Percentiles rank a stretch among this genome's conserved stretches.
These are phyloP conservation scores for Cosmopolites sordidus DNA, from an alignment of 2,888 invertebrate genomes.

Conservation along the genomic window DNA sequence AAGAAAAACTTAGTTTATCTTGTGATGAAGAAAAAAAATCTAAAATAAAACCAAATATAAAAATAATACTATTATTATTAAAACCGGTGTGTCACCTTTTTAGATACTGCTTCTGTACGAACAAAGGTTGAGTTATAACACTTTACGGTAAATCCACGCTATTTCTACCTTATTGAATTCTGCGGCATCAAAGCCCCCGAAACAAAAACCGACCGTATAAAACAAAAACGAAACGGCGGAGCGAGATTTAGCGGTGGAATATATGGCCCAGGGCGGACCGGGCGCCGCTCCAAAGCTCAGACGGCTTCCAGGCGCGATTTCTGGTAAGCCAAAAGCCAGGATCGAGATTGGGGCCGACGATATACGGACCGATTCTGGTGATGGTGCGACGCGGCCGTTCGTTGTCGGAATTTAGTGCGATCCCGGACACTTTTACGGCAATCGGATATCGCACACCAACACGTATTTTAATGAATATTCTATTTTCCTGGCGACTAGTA, in stretches of 20 bases:
- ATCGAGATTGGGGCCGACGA: conserved; percentile 44
- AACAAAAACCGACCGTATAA: background rate
- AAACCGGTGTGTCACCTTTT: no score
- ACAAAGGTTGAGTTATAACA: no score
- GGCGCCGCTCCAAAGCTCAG: conserved; percentile 29
- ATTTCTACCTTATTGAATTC: no score
- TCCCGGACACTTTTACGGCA: conserved; percentile 46
- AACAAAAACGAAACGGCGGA: background rate
- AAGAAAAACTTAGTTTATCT: no score
- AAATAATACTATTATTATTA: no score
- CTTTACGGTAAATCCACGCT: no score
- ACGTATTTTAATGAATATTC: conserved; percentile 18
- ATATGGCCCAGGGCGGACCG: background rate
- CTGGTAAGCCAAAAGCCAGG: conserved; percentile 50
- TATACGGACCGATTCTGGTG: conserved; percentile 46
- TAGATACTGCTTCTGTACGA: no score
- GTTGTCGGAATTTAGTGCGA: conserved; percentile 8
- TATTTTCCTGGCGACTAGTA: conserved; percentile 7
- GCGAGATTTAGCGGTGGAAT: background rate
- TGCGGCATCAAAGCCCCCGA: no score
- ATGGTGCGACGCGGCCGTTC: conserved; percentile 38
- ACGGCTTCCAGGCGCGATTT: conserved; percentile 41
- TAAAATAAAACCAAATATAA: no score
- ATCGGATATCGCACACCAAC: conserved; percentile 38
- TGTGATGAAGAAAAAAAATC: no score